A percentile compares a stretch with the other conserved stretches of the same genome.
phyloP scores from a whole-genome alignment of 2,113 vertebrate species.

The Micronisus gabar region DNA sequence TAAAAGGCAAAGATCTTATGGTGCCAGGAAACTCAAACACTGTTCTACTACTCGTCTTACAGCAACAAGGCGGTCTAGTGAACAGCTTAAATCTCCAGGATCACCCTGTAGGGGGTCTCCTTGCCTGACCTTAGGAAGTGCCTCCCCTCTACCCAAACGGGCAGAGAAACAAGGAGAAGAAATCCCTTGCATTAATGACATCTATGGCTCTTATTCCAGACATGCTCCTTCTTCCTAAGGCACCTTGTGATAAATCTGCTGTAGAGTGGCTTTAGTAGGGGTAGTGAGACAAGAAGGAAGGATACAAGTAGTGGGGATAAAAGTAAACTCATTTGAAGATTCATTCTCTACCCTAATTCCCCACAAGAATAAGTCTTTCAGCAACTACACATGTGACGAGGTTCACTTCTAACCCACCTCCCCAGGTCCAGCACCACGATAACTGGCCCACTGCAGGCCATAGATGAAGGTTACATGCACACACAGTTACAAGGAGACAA shows the following conservation, averaged over 20 bases:
- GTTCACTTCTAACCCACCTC: background rate
- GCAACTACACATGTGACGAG: background rate
- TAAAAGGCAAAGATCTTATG: background rate
- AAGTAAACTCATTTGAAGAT: background rate
- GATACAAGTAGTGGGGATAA: background rate
- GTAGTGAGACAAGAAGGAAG: background rate
- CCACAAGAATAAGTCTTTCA: background rate
- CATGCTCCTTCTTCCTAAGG: conserved; percentile 17
- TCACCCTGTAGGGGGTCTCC: background rate
- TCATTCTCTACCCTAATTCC: background rate
- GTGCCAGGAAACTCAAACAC: background rate
- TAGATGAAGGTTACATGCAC: background rate
- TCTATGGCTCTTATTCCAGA: background rate
- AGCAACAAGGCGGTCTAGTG: background rate
- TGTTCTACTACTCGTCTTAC: background rate
- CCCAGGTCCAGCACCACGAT: background rate
- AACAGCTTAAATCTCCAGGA: background rate
- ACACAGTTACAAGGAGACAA: background rate
- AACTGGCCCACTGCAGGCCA: background rate
- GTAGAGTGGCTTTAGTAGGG: background rate
- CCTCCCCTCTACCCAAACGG: background rate
- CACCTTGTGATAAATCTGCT: conserved; percentile 37
- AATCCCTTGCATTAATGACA: background rate
- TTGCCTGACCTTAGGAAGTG: background rate
- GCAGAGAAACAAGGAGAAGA: background rate